phyloP scores from a whole-genome alignment of 2,888 invertebrate species.

The Deroplatys truncata region DNA sequence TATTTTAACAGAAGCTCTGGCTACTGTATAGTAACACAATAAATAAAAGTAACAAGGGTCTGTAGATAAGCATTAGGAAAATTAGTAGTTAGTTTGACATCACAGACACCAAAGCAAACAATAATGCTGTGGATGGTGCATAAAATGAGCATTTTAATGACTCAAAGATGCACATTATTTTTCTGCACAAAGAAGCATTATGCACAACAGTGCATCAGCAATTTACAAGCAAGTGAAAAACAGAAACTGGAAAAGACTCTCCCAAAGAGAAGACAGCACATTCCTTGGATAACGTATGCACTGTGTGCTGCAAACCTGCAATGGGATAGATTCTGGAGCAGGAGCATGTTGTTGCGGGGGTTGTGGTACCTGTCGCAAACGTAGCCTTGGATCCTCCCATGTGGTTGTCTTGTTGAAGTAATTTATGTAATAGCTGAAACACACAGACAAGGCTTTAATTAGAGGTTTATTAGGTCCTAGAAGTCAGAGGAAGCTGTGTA shows the following conservation, averaged over 20 bases:
- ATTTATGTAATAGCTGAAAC: constrained; percentile 64
- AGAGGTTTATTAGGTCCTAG: not conserved
- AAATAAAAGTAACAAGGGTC: too few species aligned
- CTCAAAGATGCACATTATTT: not conserved
- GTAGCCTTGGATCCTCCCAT: constrained; percentile 70
- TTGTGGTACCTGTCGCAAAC: constrained; percentile 45
- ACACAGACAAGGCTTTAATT: constrained; percentile 27
- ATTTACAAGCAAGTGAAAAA: not conserved
- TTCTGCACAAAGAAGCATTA: not conserved
- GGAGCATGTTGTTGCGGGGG: constrained; percentile 22
- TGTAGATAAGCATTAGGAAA: too few species aligned
- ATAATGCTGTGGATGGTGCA: not conserved
- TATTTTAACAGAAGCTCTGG: too few species aligned
- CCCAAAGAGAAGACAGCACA: not conserved
- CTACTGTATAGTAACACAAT: too few species aligned
- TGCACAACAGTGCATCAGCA: not conserved
- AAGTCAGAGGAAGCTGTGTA: not conserved
- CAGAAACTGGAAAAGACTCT: not conserved
- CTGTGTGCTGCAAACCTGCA: constrained; percentile 53
- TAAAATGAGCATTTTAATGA: not conserved
- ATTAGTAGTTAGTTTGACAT: not conserved
- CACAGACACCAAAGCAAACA: not conserved
- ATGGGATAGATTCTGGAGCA: constrained; percentile 52
- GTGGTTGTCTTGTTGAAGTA: constrained; percentile 67
- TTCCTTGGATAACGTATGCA: not conserved